Base-by-base conservation (phyloP, 2,888 invertebrate genomes). In the Octonoba sinensis region DNA sequence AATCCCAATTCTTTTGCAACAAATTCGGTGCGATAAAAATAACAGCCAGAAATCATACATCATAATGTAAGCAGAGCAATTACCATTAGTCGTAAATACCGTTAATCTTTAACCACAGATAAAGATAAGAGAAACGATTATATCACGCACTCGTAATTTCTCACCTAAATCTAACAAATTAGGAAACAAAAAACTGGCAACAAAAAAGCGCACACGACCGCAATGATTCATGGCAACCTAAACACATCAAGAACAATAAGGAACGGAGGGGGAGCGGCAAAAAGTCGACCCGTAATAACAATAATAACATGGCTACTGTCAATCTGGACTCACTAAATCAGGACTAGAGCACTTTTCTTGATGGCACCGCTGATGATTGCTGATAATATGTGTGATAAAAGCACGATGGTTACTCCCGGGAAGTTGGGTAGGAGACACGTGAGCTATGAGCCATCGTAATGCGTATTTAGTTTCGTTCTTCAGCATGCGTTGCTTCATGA, bases 251-350 rank as follows among this genome's bases (percentile, higher is more conserved):
- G 18, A 57, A 66, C 74, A 66, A 74, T 60, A 54, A 57, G 22
- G 66, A 27, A 27, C 27, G 27, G 27, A 27, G 27, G 27, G n/a
- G 27, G 27, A 16, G 56, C 44, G 59, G 36, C 18, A 66, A 56
- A 66, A 74, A 74, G 57, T 22, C 27, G 27, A 22, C 24, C 16
- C 22, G 60, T 76, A 78, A 78, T 78, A 71, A 72, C 57, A 78
- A 78, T 78, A 71, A 78, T 78, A 72, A 78, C 22, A 47, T 51
- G 13, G 59, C 66, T 66, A 66, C 64, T 60, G 66, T 51, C 78
- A 78, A 78, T 78, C 78, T 72, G 60, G 46, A 72, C 49, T 70
- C 65, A 36, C 77, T 71, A 77, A 77, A 77, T 77, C 77, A 64
- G 77, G 57, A 56, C 56, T 57, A 77, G 72, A 72, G 72, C 72